These are phyloP conservation scores for Pandemis corylana DNA, from an alignment of 2,888 invertebrate genomes.

Conservation along the genomic window DNA sequence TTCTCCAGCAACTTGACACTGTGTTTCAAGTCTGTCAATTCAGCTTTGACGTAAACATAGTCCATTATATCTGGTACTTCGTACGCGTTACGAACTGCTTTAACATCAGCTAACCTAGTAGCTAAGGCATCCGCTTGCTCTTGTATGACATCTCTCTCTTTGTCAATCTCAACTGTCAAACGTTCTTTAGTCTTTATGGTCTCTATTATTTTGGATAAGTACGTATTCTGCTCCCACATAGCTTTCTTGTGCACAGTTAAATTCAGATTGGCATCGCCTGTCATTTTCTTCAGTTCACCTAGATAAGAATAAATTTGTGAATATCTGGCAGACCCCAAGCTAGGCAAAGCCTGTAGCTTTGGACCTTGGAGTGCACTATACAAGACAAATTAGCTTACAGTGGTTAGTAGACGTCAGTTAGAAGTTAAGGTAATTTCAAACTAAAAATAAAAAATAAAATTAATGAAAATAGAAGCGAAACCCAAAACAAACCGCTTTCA, in stretches of 20 bases:
- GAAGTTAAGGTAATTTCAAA: too few relatives aligned
- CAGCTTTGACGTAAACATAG: slow-evolving; percentile 81
- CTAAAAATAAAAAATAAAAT: too few relatives aligned
- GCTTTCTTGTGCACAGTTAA: slow-evolving; percentile 84
- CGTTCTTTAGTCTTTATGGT: slow-evolving; percentile 70
- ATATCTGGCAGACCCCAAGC: too few relatives aligned
- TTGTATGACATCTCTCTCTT: slow-evolving; percentile 67
- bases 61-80: slow-evolving; percentile 85
- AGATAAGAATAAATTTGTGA: too few relatives aligned
- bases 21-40: slow-evolving; percentile 75
- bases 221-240: slow-evolving; percentile 79
- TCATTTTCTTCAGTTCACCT: slow-evolving; percentile 84
- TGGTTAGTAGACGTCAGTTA: too few relatives aligned
- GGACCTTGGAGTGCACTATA: too few relatives aligned
- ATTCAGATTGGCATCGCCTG: slow-evolving; percentile 84
- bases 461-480: too few relatives aligned
- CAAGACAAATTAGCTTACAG: too few relatives aligned
- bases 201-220: slow-evolving; percentile 69
- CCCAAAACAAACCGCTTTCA: too few relatives aligned
- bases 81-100: slow-evolving; percentile 70
- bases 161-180: slow-evolving; percentile 71
- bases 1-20: slow-evolving; percentile 69
- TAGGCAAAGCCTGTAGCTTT: too few relatives aligned
- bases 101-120: slow-evolving; percentile 67
- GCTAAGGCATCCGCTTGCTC: slow-evolving; percentile 69